phyloP scores from a whole-genome alignment of 2,113 vertebrate species.

The Strigops habroptila region DNA sequence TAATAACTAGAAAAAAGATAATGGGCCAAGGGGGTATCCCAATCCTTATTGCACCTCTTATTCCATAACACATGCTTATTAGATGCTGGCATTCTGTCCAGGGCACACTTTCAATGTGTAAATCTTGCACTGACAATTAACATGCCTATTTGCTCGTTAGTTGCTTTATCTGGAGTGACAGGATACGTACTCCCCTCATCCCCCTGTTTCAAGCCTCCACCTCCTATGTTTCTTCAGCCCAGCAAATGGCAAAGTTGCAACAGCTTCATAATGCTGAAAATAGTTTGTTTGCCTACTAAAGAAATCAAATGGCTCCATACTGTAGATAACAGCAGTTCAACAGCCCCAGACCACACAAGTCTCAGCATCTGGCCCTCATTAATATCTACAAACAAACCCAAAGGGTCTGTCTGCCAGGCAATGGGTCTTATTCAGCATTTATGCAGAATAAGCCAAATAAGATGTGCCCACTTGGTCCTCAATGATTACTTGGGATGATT shows the following conservation, averaged over 20 bases:
- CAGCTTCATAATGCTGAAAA: neutral
- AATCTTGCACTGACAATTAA: neutral
- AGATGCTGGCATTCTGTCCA: neutral
- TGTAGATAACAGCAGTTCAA: neutral
- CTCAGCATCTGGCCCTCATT: neutral
- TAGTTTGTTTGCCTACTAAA: neutral
- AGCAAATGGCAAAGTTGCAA: neutral
- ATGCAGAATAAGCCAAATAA: fast-evolving
- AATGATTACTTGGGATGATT: neutral
- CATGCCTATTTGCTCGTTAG: neutral
- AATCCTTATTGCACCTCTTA: neutral
- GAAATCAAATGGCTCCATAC: neutral
- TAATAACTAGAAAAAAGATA: neutral
- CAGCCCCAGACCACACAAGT: neutral
- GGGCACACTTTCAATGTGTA: neutral
- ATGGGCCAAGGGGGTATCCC: neutral
- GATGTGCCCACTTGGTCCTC: neutral
- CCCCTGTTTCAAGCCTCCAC: neutral
- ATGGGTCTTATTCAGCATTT: neutral
- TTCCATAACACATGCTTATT: neutral
- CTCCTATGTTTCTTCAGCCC: neutral
- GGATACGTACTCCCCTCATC: neutral
- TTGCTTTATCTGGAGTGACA: neutral
- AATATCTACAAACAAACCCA: neutral
- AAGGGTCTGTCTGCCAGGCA: neutral